Base-by-base conservation (phyloP, 2,113 vertebrate genomes). In the Podilymbus podiceps region DNA sequence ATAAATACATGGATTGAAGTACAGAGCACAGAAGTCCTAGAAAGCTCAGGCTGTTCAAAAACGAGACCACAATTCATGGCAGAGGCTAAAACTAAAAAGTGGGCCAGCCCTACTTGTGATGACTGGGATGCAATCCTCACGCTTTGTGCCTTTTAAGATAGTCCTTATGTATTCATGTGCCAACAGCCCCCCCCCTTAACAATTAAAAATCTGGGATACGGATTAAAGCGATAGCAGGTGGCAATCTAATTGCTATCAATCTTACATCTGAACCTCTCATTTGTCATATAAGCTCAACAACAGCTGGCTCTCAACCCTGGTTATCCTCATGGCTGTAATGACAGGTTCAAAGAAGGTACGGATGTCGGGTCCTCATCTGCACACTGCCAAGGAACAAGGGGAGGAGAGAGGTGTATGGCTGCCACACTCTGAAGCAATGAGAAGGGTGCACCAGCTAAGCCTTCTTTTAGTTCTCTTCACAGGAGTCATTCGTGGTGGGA, bases 211-310 rank as follows among this genome's bases (percentile, higher is more conserved):
- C 80, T 2, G 42, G 83, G 90, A 93, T 90, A 42, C 11, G 33
- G 96, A 97, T 97, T 93, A 96, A 96, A 97, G 96, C 30, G 12
- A 90, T 95, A 94, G 96, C 95, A 97, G 97, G 97, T 97, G 97
- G 94, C 95, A 92, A 96, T 97, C 68, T 97, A 97, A 98, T 97
- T 97, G 95, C 91, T 89, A 96, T 97, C 92, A 96, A 3, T 78
- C 89, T 89, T 85, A 55, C 84, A 95, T 95, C 83, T 96, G 71
- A 97, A 94, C 79, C 81, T 85, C 95, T 95, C 88, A 55, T 96
- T 96, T 96, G 96, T 92, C 96, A 67, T 77, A 89, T 68, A 86
- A 95, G 83, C 91, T 64, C 82, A 58, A 52, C 85, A 96, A 94
- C 95, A 97, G 95, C 93, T 97, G 97, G 92, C 92, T 92, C 95